These are phyloP conservation scores for Tipula confusa DNA, from an alignment of 2,888 invertebrate species.

Conservation along the genomic window DNA sequence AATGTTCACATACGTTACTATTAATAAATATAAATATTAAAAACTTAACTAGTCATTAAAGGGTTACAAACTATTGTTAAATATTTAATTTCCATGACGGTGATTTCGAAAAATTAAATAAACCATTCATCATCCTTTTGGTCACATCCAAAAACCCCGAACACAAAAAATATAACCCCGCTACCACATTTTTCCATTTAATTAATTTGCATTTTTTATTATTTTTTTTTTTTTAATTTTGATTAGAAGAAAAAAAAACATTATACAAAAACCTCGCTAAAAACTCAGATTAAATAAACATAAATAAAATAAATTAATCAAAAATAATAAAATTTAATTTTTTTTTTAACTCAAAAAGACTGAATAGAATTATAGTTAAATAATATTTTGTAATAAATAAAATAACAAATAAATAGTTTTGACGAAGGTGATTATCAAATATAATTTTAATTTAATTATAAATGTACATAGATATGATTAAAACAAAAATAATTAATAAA, in stretches of 20 bases:
- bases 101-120: neutral
- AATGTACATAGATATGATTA: neutral
- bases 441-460: neutral
- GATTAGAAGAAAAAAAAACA: neutral
- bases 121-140: neutral
- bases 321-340: neutral
- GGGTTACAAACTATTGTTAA: neutral
- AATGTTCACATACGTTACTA: neutral
- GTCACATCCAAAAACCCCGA: neutral
- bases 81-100: neutral
- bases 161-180: neutral
- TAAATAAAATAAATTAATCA: neutral
- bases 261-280: conserved; percentile 13
- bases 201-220: neutral
- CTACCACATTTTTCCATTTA: neutral
- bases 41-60: conserved; percentile 1
- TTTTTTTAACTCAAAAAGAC: conserved; percentile 27
- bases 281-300: conserved; percentile 15
- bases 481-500: neutral
- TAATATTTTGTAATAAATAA: neutral
- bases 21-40: neutral
- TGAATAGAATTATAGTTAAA: conserved; percentile 26
- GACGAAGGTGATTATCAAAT: neutral
- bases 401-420: neutral
- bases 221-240: neutral